These are phyloP conservation scores for Liopterus haemorrhoidalis DNA, from an alignment of 2,888 invertebrate species.

Conservation along the genomic window DNA sequence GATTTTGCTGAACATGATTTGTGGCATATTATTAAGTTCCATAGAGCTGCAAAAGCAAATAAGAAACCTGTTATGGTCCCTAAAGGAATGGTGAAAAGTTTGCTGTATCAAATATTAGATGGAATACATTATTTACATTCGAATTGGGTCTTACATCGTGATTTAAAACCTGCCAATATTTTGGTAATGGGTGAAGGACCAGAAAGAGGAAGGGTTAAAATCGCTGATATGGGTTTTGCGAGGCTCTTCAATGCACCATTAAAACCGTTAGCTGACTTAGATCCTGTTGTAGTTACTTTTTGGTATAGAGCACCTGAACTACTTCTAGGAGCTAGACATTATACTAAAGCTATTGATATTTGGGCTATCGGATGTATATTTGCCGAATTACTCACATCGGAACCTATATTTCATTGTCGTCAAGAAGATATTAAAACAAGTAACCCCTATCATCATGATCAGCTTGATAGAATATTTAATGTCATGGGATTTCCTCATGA, in stretches of 20 bases:
- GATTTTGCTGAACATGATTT: conserved; percentile 99
- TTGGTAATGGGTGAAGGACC: conserved; percentile 98
- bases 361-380: conserved; percentile 99
- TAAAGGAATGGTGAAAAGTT: conserved; percentile 95
- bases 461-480: conserved; percentile 95
- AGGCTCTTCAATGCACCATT: conserved; percentile 95
- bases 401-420: conserved; percentile 98
- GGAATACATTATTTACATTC: conserved; percentile 98
- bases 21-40: conserved; percentile 99
- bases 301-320: conserved; percentile 99
- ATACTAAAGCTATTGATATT: conserved; percentile 97
- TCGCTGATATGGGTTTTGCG: conserved; percentile 99
- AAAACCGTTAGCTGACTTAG: conserved; percentile 94
- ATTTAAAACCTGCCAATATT: conserved; percentile 98
- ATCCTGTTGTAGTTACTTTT: conserved; percentile 99
- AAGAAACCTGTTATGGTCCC: conserved; percentile 95
- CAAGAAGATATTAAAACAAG: conserved; percentile 99
- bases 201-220: conserved; percentile 94
- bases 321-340: conserved; percentile 89
- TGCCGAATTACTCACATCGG: conserved; percentile 96
- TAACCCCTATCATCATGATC: conserved; percentile 99
- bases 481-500: conserved; percentile 98
- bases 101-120: conserved; percentile 95
- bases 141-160: conserved; percentile 98
- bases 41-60: conserved; percentile 93